Conservation (phyloP, 2,113 vertebrate species). For the Ophthalmolycus amberensis region DNA sequence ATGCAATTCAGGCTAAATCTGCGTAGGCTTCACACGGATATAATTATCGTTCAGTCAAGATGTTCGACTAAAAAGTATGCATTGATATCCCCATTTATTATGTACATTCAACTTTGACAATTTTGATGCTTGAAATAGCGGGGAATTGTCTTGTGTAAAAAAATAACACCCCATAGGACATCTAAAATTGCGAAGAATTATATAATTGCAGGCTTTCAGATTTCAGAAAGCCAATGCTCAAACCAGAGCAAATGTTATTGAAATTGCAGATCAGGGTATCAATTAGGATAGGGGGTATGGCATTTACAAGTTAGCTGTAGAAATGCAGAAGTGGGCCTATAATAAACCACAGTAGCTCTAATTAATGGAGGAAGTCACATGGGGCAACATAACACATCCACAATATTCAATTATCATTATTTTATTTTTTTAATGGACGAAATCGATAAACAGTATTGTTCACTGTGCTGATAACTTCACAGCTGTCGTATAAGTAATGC, state of each 20-base stretch:
- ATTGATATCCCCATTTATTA: constrained; percentile 99
- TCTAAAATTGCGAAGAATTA: constrained; percentile 99
- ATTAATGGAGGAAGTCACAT: constrained; percentile 80
- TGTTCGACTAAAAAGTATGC: constrained; percentile 99
- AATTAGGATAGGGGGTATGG: constrained; percentile 97
- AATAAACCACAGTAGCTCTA: constrained; percentile 90
- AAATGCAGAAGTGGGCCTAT: constrained; percentile 90
- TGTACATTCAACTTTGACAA: constrained; percentile 99
- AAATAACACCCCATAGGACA: constrained; percentile 99
- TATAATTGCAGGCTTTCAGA: constrained; percentile 99
- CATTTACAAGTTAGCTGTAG: constrained; percentile 98
- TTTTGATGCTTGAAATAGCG: constrained; percentile 99
- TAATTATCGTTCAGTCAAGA: constrained; percentile 99
- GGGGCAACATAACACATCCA: background rate
- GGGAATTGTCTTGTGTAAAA: constrained; percentile 99
- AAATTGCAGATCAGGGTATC: constrained; percentile 99
- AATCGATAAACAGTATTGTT: background rate
- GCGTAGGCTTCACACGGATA: constrained; percentile 99
- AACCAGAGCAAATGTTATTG: constrained; percentile 99
- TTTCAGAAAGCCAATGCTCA: constrained; percentile 97
- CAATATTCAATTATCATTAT: background rate
- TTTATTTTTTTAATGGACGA: background rate
- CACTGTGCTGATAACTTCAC: background rate
- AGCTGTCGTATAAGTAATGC: constrained; percentile 36
- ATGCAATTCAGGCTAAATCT: constrained; percentile 99